A percentile compares a stretch with the other conserved stretches of the same genome.
Conservation (phyloP, 2,888 invertebrate genomes). For the Lathronympha strigana region DNA sequence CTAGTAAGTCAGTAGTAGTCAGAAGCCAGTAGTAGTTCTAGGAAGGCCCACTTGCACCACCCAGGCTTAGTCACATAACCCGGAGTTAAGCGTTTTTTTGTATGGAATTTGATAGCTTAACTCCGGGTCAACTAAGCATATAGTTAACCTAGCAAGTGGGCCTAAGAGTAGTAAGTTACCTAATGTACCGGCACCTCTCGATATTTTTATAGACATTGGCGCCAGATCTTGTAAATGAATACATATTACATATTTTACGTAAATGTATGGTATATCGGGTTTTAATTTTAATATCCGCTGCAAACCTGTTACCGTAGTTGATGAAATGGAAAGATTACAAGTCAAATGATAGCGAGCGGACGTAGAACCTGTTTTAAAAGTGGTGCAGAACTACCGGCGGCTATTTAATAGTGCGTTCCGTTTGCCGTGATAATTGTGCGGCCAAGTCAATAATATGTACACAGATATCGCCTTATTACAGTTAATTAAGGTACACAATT, state of each 20-base stretch:
- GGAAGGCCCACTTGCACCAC: no score
- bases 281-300: slow-evolving; percentile 39
- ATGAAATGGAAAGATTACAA: slow-evolving; percentile 41
- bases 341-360: slow-evolving; percentile 40
- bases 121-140: no score
- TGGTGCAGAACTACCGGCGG: slow-evolving; percentile 34
- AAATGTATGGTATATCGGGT: slow-evolving; percentile 23
- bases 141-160: no score
- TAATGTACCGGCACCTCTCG: no score
- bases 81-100: no score
- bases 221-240: background rate
- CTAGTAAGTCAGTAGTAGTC: no score
- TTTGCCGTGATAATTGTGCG: slow-evolving; percentile 10
- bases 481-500: background rate
- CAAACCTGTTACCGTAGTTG: slow-evolving; percentile 37
- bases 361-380: slow-evolving; percentile 39
- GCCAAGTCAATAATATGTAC: background rate
- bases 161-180: no score
- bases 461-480: slow-evolving; percentile 1
- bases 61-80: no score
- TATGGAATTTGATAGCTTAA: no score
- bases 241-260: slow-evolving; percentile 5
- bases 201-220: background rate
- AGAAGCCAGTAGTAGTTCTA: no score
- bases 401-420: slow-evolving; percentile 31